Percentiles rank a stretch among this genome's conserved stretches.
These are phyloP conservation scores for Phaonia tiefii DNA, from an alignment of 2,888 invertebrate genomes.

Conservation along the genomic window DNA sequence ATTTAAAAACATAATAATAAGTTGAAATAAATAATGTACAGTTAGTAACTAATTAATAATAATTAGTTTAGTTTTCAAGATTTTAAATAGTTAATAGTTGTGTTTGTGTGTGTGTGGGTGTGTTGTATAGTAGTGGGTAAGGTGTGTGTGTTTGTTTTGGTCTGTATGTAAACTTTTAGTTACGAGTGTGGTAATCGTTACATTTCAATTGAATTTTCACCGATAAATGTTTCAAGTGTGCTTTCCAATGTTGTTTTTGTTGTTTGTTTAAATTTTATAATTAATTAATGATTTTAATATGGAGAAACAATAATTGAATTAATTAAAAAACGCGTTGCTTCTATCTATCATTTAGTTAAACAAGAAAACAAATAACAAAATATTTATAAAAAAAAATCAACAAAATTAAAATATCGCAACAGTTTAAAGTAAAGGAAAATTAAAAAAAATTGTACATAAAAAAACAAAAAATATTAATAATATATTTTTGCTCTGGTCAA, in stretches of 20 bases:
- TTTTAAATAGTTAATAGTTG: constrained; percentile 36
- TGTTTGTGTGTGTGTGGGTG: constrained; percentile 23
- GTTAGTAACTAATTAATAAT: constrained; percentile 63
- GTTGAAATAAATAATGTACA: constrained; percentile 63
- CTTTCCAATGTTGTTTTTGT: neutral
- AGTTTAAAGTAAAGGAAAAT: constrained; percentile 62
- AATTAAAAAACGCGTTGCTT: neutral
- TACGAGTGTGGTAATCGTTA: neutral
- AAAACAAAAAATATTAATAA: constrained; percentile 72
- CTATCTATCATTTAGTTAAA: constrained; percentile 23
- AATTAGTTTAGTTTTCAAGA: constrained; percentile 39
- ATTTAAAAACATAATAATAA: constrained; percentile 1
- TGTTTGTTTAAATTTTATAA: neutral
- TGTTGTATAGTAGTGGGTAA: neutral
- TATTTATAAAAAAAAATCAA: constrained; percentile 39
- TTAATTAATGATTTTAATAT: neutral
- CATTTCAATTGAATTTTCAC: neutral
- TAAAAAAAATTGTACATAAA: constrained; percentile 34
- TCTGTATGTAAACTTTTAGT: neutral
- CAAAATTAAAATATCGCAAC: constrained; percentile 63
- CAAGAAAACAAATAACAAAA: constrained; percentile 37
- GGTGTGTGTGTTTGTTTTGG: neutral
- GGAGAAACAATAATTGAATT: neutral
- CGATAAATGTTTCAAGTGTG: constrained; percentile 16
- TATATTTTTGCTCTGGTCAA: constrained; percentile 80